These are phyloP conservation scores for Rhinatrema bivittatum DNA, from an alignment of 2,797 vertebrate genomes.

Conservation along the genomic window DNA sequence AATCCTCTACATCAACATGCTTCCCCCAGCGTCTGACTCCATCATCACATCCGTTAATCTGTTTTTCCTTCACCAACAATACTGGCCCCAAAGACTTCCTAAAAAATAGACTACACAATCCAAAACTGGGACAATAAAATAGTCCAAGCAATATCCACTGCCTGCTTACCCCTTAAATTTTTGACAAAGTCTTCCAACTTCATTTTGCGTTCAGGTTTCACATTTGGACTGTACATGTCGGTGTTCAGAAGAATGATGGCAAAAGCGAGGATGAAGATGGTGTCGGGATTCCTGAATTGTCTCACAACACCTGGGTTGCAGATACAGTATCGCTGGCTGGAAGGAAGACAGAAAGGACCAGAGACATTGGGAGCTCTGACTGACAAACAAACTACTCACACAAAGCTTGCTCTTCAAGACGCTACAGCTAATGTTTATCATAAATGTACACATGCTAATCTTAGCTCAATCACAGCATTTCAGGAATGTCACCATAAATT, in stretches of 20 bases:
- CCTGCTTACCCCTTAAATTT: conserved; percentile 80
- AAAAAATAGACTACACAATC: neutral
- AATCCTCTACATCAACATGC: neutral
- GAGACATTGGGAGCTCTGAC: conserved; percentile 3
- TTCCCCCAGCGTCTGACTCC: too few species aligned
- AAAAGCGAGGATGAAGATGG: conserved; percentile 95
- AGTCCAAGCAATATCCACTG: neutral
- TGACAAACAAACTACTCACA: conserved; percentile 1
- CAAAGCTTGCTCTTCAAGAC: neutral
- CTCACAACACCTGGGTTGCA: conserved; percentile 92
- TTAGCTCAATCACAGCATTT: too few species aligned
- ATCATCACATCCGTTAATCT: too few species aligned
- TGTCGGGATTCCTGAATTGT: conserved; percentile 93
- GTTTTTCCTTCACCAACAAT: neutral
- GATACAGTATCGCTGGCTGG: conserved; percentile 90
- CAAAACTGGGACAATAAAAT: neutral
- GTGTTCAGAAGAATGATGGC: conserved; percentile 96
- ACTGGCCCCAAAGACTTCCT: neutral
- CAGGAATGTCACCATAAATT: too few species aligned
- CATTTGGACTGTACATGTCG: conserved; percentile 97
- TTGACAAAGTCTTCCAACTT: conserved; percentile 96
- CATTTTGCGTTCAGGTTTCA: conserved; percentile 96
- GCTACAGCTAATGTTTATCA: neutral
- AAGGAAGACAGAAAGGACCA: neutral
- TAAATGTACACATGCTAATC: too few species aligned